Percentiles rank a stretch among this genome's conserved stretches.
Evolutionary conservation across 2,888 invertebrate genomes (phyloP).

Genomic region (Lepidochrysops patricia): DNA sequence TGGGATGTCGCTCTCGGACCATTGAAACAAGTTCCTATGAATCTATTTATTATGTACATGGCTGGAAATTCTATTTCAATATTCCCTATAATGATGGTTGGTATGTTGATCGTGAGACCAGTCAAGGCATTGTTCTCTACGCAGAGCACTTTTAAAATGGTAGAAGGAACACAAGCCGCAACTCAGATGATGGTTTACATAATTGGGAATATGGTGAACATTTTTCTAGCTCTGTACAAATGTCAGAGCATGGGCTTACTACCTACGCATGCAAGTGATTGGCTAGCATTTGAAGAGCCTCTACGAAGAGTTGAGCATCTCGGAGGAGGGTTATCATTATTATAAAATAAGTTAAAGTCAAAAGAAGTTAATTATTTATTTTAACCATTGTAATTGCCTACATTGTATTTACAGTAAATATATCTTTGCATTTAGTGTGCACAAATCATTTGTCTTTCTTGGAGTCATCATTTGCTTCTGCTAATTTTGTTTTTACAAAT

Average conservation of each 20-base stretch:
- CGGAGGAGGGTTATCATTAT: constrained; percentile 84
- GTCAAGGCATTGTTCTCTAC: constrained; percentile 95
- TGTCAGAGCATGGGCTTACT: constrained; percentile 98
- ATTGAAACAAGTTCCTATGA: constrained; percentile 98
- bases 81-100: constrained; percentile 99
- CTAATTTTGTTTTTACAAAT: constrained; percentile 78
- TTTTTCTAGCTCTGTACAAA: constrained; percentile 94
- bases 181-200: constrained; percentile 95
- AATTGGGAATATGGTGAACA: constrained; percentile 93
- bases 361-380: constrained; percentile 44
- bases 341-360: constrained; percentile 44
- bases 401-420: constrained; percentile 51
- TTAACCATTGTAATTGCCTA: constrained; percentile 35
- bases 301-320: constrained; percentile 88
- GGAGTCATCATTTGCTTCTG: constrained; percentile 54
- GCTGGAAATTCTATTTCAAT: constrained; percentile 99
- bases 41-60: constrained; percentile 99
- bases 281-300: constrained; percentile 97
- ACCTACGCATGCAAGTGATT: constrained; percentile 97
- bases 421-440: constrained; percentile 25
- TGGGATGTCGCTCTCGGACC: constrained; percentile 98
- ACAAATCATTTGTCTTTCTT: constrained; percentile 26
- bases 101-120: constrained; percentile 97
- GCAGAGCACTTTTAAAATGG: constrained; percentile 92
- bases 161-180: constrained; percentile 91